Evolutionary conservation across 2,888 invertebrate genomes (phyloP), one percentile per base, ranked within the genome.

Genomic region (Caenorhabditis sulstoni): DNA sequence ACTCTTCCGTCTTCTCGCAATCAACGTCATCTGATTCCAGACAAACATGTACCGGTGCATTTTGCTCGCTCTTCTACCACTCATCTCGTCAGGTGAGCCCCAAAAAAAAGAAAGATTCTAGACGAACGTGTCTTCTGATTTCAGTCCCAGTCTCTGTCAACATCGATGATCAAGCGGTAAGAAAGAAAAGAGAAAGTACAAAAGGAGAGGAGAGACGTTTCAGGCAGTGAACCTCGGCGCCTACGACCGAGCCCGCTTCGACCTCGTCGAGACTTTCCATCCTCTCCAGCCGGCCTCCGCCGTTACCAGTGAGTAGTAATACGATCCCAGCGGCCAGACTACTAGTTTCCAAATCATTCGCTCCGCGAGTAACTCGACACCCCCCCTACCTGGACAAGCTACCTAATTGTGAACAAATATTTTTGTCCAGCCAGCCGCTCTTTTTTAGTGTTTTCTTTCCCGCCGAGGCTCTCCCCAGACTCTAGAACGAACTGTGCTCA

Each of bases 221-320:
- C 39, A 84, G 82, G 82, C 82, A 52, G 68, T 82, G n/a, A 79
- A 84, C 57, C 52, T 84, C 12, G 84, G 84, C 39, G 64, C 73
- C 4, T 84, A 84, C 64, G 84, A 84, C 52, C 47, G 82, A 61
- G 82, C 84, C 35, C 67, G 84, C 52, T 84, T 84, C 65, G 82
- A 83, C 37, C 66, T 84, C 35, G 71, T 77, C 16, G 84, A 84
- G 47, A 74, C 73, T 11, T 84, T 82, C 66, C 82, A 84, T 39
- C 84, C 84, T 20, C 81, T 84, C 18, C 82, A 81, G 29, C 73
- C 80, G 39, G 84, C 84, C n/a, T 67, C 75, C 9, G 70, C 78
- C 41, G 82, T 82, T 23, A 79, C 76, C 47, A 76, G 84, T 84
- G 14, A 61, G 79, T 65, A n/a, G 4, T 35, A 29, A 29, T 29